phyloP scores from a whole-genome alignment of 2,113 vertebrate genomes.

The Ictidomys tridecemlineatus region DNA sequence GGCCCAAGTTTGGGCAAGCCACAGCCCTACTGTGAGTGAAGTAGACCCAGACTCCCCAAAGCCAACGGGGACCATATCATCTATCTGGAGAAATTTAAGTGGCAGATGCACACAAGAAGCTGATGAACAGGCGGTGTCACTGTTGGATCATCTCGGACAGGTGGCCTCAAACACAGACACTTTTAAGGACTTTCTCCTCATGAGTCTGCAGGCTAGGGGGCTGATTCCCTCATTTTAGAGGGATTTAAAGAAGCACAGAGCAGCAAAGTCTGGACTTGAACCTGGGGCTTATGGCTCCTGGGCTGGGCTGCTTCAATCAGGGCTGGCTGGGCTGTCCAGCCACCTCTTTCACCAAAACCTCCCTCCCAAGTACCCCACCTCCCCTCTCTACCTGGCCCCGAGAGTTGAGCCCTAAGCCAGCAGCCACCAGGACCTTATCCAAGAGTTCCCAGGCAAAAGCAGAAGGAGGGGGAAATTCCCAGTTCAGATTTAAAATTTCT shows the following conservation, averaged over 20 bases:
- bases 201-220: not conserved
- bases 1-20: not conserved
- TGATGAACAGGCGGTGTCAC: not conserved
- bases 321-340: not conserved
- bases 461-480: not conserved
- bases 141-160: not conserved
- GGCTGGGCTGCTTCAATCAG: not conserved
- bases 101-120: not conserved
- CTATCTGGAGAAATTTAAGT: not conserved
- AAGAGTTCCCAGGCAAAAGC: conserved; percentile 6
- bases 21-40: not conserved
- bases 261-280: not conserved
- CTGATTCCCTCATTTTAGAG: not conserved
- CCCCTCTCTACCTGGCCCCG: conserved; percentile 51
- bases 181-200: not conserved
- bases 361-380: not conserved
- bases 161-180: not conserved
- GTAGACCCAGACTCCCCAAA: not conserved
- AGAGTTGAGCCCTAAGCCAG: conserved; percentile 26
- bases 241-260: not conserved
- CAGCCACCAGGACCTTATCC: conserved; percentile 54
- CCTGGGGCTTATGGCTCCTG: not conserved
- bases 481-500: conserved; percentile 40
- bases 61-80: not conserved
- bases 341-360: not conserved